Evolutionary conservation across 2,888 invertebrate species (phyloP).

Genomic region (Heteromyza rotundicornis): DNA sequence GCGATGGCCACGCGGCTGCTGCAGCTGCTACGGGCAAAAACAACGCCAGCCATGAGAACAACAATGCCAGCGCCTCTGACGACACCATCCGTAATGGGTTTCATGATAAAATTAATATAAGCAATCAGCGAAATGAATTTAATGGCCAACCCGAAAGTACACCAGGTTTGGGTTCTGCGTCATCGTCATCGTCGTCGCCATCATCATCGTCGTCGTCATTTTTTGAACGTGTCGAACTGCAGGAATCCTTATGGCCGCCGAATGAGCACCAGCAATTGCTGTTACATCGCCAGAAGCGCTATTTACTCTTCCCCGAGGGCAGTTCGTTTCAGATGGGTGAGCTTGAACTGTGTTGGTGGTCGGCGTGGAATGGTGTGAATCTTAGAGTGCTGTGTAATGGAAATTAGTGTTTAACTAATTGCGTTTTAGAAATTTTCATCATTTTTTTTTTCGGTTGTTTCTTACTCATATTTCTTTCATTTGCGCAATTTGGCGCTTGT

Average conservation of each 20-base stretch:
- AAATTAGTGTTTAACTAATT: background rate
- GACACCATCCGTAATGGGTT: constrained; percentile 22
- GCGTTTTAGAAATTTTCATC: too few relatives aligned
- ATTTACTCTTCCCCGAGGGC: constrained; percentile 64
- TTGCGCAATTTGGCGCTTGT: too few relatives aligned
- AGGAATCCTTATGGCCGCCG: constrained; percentile 15
- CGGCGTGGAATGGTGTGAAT: too few relatives aligned
- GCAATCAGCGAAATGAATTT: constrained; percentile 33
- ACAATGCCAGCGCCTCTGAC: background rate
- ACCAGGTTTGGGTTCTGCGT: constrained; percentile 9
- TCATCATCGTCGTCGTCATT: constrained; percentile 14
- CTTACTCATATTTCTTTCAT: too few relatives aligned
- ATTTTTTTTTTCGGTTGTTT: constrained; percentile 1
- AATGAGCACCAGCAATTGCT: constrained; percentile 19
- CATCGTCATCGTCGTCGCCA: constrained; percentile 21
- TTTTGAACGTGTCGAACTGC: constrained; percentile 28
- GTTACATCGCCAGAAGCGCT: constrained; percentile 62
- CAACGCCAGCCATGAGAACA: too few relatives aligned
- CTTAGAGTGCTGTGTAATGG: too few relatives aligned
- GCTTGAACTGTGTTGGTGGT: constrained; percentile 16
- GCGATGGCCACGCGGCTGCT: background rate
- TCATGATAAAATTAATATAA: constrained; percentile 36
- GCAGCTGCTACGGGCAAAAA: background rate
- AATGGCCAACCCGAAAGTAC: constrained; percentile 17
- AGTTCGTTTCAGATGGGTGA: constrained; percentile 61